These are phyloP conservation scores for Sabatieria punctata DNA, from an alignment of 2,888 invertebrate genomes.

Conservation along the genomic window DNA sequence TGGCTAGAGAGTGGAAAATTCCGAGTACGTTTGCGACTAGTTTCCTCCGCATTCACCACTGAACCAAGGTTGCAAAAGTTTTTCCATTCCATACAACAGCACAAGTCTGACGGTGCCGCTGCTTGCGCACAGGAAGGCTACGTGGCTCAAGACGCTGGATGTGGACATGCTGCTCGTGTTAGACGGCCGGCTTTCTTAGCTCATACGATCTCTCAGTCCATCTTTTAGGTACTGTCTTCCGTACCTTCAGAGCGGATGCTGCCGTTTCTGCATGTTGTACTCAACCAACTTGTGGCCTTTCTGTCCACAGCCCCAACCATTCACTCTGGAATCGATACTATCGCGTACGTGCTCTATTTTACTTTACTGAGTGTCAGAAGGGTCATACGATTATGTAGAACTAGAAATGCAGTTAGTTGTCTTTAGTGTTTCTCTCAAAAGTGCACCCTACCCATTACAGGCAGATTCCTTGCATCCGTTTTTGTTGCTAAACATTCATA, in stretches of 20 bases:
- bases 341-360: conserved; percentile 46
- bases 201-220: too few species aligned
- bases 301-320: conserved; percentile 57
- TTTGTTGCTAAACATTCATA: too few species aligned
- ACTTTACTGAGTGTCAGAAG: too few species aligned
- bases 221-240: conserved; percentile 63
- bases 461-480: too few species aligned
- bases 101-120: conserved; percentile 31
- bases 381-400: too few species aligned
- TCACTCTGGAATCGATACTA: conserved; percentile 69
- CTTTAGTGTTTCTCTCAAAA: too few species aligned
- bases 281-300: conserved; percentile 72
- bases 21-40: conserved; percentile 58
- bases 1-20: conserved; percentile 89
- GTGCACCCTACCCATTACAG: too few species aligned
- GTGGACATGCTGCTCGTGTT: too few species aligned
- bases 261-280: conserved; percentile 69
- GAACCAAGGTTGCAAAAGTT: conserved; percentile 27
- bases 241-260: conserved; percentile 65
- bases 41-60: conserved; percentile 71
- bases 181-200: too few species aligned
- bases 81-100: conserved; percentile 47
- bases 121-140: too few species aligned
- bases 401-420: too few species aligned
- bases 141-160: too few species aligned